Evolutionary conservation across 2,797 vertebrate genomes (phyloP), one percentile per base, ranked within the genome.

Genomic region (Clarias fuscus): DNA sequence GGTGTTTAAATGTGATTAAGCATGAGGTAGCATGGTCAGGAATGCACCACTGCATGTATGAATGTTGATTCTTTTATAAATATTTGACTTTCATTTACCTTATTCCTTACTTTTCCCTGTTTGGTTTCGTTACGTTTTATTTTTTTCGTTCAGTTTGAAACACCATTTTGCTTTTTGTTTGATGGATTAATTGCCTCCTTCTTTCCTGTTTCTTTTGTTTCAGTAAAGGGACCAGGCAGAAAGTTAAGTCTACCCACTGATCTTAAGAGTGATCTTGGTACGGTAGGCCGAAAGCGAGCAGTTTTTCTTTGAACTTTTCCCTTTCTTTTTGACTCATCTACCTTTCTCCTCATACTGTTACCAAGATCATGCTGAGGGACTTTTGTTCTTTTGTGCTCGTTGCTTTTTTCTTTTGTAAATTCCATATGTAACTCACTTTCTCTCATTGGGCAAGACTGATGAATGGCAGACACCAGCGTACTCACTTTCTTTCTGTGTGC

Each of bases 171-270:
- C 22, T 86, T 87, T 86, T 72, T 67, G 93, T 94, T 94, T 79
- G 93, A 91, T 90, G 89, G 93, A 96, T 95, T 96, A 95, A 96
- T 93, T 92, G 91, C 90, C 93, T 91, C 92, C 94, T 94, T 95
- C 92, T 95, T 89, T 94, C 94, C 94, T 93, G 95, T 98, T 97
- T 97, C 97, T 97, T 95, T 98, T 97, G 96, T 99, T 99, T 97
- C 97, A 98, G 97, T 99, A 94, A 99, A 98, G 97, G 97, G 97
- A 96, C 98, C 98, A 90, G 94, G 95, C 96, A 98, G 98, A 98
- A 99, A 99, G 96, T 98, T 99, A 98, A 99, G 98, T 98, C 97
- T 99, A 97, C 97, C 97, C 95, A 99, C 97, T 97, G 97, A 98
- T 98, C 97, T 99, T 98, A 99, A 99, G 96, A 96, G 97, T 97